phyloP scores from a whole-genome alignment of 1,140 invertebrate species.

The Nephotettix cincticeps region DNA sequence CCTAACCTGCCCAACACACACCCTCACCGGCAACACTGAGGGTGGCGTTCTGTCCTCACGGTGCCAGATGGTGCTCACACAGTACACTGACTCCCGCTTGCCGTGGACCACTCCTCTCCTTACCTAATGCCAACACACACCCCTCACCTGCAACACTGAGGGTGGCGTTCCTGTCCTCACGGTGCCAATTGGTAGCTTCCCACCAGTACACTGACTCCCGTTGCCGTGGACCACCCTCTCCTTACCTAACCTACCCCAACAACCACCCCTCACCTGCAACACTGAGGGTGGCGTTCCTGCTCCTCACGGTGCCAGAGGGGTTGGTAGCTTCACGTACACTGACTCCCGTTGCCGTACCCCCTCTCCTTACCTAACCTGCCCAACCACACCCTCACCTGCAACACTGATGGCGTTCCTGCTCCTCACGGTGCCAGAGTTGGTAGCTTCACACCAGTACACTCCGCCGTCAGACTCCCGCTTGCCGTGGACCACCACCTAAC shows the following conservation, averaged over 20 bases:
- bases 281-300: constrained; percentile 70
- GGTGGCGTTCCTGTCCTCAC: constrained; percentile 70
- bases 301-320: constrained; percentile 74
- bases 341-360: constrained; percentile 82
- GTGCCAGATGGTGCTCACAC: constrained; percentile 84
- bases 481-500: constrained; percentile 73
- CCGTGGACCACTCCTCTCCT: constrained; percentile 69
- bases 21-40: constrained; percentile 81
- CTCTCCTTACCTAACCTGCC: too few relatives aligned
- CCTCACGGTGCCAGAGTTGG: constrained; percentile 78
- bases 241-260: too few relatives aligned
- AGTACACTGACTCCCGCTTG: constrained; percentile 83
- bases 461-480: constrained; percentile 85
- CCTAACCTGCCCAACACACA: too few relatives aligned
- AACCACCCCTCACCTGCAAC: constrained; percentile 82
- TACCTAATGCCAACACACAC: constrained; percentile 80
- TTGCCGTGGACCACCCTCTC: constrained; percentile 78
- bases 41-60: constrained; percentile 71
- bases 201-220: constrained; percentile 87
- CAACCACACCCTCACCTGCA: constrained; percentile 81
- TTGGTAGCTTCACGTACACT: constrained; percentile 84
- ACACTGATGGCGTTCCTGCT: constrained; percentile 73
- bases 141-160: constrained; percentile 79
- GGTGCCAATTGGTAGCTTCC: constrained; percentile 80
- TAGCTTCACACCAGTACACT: constrained; percentile 84